Conservation (phyloP, 2,797 vertebrate genomes). For the Fundulus diaphanus region DNA sequence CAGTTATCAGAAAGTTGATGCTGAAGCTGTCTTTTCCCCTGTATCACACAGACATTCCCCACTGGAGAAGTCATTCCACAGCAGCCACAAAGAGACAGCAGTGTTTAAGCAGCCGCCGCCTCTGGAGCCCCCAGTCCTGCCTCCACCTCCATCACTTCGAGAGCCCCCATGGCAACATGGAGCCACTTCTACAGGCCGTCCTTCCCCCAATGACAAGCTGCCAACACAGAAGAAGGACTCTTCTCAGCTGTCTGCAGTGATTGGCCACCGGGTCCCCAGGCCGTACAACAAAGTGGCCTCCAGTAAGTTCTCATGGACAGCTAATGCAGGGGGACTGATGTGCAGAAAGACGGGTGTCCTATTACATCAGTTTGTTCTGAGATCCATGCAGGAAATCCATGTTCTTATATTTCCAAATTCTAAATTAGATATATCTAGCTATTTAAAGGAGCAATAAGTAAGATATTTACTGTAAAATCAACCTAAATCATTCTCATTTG, state of each 20-base stretch:
- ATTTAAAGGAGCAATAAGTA: no score
- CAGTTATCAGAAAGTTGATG: background rate
- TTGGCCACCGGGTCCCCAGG: constrained; percentile 76
- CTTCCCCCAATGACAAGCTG: constrained; percentile 67
- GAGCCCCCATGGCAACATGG: constrained; percentile 85
- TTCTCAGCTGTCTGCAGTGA: constrained; percentile 30
- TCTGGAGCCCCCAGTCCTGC: constrained; percentile 75
- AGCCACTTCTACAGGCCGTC: constrained; percentile 75
- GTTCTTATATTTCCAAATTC: no score
- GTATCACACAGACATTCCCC: constrained; percentile 83
- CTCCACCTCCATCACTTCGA: constrained; percentile 74
- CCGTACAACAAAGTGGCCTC: constrained; percentile 89
- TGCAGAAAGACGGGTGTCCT: background rate
- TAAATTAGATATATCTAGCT: no score
- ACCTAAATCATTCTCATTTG: no score
- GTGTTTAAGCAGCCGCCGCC: constrained; percentile 84
- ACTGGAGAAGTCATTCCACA: constrained; percentile 87
- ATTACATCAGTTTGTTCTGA: background rate
- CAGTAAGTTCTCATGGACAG: constrained; percentile 78
- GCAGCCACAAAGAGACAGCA: constrained; percentile 84
- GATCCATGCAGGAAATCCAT: background rate
- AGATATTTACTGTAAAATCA: no score
- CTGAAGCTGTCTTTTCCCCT: background rate
- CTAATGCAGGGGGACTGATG: background rate
- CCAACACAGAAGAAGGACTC: constrained; percentile 72